Evolutionary conservation across 2,888 invertebrate species (phyloP).

Genomic region (Pollenia angustigena): DNA sequence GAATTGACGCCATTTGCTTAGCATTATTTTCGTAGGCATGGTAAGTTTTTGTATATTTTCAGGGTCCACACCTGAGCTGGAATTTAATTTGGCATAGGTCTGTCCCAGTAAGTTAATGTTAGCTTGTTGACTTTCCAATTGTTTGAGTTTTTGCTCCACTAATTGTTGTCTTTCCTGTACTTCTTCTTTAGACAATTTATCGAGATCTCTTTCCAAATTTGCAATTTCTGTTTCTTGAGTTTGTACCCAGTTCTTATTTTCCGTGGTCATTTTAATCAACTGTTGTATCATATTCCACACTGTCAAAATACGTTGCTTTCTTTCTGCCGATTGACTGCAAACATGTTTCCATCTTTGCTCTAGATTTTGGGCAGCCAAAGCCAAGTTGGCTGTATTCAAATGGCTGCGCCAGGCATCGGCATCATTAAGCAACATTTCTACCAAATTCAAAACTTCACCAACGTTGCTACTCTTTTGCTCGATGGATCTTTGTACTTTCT

Average conservation of each 20-base stretch:
- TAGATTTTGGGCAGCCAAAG: constrained; percentile 88
- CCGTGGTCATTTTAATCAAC: constrained; percentile 85
- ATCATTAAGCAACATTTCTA: constrained; percentile 91
- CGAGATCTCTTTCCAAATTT: constrained; percentile 85
- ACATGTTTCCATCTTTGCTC: constrained; percentile 92
- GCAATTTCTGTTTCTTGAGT: constrained; percentile 87
- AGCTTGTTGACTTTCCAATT: constrained; percentile 85
- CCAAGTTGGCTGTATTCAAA: constrained; percentile 89
- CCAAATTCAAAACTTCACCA: constrained; percentile 91
- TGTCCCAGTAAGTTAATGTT: constrained; percentile 88
- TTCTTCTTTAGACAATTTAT: constrained; percentile 86
- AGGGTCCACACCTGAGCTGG: constrained; percentile 88
- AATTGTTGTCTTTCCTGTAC: constrained; percentile 86
- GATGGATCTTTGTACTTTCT: constrained; percentile 89
- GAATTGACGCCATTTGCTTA: constrained; percentile 88
- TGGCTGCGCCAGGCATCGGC: constrained; percentile 89
- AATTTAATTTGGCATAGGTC: constrained; percentile 88
- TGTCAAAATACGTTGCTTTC: constrained; percentile 88
- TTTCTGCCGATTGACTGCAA: constrained; percentile 89
- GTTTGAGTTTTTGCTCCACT: constrained; percentile 85
- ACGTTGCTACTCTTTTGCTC: constrained; percentile 91
- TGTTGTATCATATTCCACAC: constrained; percentile 87
- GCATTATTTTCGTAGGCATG: constrained; percentile 85
- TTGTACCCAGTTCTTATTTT: constrained; percentile 87
- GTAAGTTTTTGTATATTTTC: constrained; percentile 88